Conservation (phyloP, 2,888 invertebrate genomes). For the Troides helena region DNA sequence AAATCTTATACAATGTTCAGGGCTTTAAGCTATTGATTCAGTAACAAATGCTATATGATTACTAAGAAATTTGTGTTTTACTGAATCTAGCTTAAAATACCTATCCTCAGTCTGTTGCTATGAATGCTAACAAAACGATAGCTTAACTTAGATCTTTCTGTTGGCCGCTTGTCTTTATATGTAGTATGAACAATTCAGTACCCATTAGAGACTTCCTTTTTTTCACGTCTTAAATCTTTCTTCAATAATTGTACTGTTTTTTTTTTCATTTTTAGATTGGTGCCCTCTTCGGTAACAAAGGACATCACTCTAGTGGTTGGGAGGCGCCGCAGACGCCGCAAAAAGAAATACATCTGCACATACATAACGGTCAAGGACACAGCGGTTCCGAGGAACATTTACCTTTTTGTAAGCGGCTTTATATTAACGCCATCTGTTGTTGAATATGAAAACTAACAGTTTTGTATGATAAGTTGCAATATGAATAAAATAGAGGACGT, state of each 20-base stretch:
- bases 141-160: no score
- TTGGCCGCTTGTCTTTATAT: no score
- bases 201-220: no score
- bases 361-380: constrained; percentile 56
- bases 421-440: constrained; percentile 33
- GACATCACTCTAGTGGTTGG: constrained; percentile 51
- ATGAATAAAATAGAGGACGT: constrained; percentile 41
- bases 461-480: background rate
- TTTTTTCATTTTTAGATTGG: constrained; percentile 53
- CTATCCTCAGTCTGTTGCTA: no score
- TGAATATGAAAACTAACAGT: constrained; percentile 29
- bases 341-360: constrained; percentile 74
- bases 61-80: no score
- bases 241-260: background rate
- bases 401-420: constrained; percentile 35
- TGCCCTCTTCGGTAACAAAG: constrained; percentile 56
- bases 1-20: no score
- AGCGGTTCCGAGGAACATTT: constrained; percentile 39
- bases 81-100: no score
- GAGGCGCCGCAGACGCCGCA: constrained; percentile 45
- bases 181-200: no score
- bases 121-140: no score
- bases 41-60: no score
- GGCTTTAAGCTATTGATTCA: no score
- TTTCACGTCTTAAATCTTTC: no score